These are phyloP conservation scores for Atta colombica DNA, from an alignment of 1,140 invertebrate species.

Conservation along the genomic window DNA sequence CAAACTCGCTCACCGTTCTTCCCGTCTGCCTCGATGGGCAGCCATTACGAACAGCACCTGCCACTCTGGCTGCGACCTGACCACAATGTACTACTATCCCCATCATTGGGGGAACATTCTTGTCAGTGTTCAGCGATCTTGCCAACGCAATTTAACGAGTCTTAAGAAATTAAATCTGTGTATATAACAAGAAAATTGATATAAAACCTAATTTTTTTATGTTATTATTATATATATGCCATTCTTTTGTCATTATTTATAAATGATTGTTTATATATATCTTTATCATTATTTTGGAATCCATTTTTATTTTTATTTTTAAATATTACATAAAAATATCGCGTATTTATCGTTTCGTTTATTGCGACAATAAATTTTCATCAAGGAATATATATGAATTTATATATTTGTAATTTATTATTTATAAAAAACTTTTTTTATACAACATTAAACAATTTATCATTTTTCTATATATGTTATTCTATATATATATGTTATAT, in stretches of 20 bases:
- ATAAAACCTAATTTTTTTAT: conserved; percentile 3
- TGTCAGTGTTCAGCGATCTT: conserved; percentile 32
- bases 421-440: neutral
- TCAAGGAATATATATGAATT: neutral
- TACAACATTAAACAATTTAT: neutral
- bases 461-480: neutral
- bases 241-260: neutral
- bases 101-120: conserved; percentile 49
- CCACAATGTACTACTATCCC: conserved; percentile 71
- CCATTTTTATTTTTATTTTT: conserved; percentile 15
- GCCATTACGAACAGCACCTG: conserved; percentile 85
- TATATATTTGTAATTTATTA: conserved; percentile 10
- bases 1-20: conserved; percentile 70
- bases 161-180: conserved; percentile 10
- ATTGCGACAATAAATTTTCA: conserved; percentile 1
- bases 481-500: neutral
- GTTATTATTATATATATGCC: neutral
- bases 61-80: conserved; percentile 79
- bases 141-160: conserved; percentile 12
- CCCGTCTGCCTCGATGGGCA: conserved; percentile 77
- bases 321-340: neutral
- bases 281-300: neutral
- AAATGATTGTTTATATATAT: neutral
- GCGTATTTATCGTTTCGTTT: neutral
- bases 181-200: neutral